Conservation (phyloP, 2,888 invertebrate species). For the Eumacrocentrus americanus region DNA sequence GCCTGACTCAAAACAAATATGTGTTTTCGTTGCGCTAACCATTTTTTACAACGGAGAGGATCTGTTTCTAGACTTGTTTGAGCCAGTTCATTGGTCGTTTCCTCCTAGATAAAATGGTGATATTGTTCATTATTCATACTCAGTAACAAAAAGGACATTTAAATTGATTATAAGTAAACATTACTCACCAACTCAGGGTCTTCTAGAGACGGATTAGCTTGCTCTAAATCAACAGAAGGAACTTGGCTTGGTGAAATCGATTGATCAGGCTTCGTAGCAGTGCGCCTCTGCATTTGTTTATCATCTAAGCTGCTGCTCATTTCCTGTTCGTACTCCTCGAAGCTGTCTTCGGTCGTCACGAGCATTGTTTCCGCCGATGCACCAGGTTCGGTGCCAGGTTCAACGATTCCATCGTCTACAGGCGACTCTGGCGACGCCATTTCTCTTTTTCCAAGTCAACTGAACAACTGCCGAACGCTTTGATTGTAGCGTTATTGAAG, state of each 20-base stretch:
- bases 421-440: constrained; percentile 49
- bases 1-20: constrained; percentile 94
- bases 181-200: constrained; percentile 33
- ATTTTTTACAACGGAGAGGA: constrained; percentile 73
- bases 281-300: constrained; percentile 63
- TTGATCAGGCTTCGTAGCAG: constrained; percentile 54
- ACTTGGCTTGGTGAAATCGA: constrained; percentile 34
- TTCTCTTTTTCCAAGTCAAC: not conserved
- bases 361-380: constrained; percentile 72
- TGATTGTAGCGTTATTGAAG: too few relatives aligned
- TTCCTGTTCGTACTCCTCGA: constrained; percentile 72
- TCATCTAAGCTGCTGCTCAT: constrained; percentile 72
- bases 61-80: constrained; percentile 65
- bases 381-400: constrained; percentile 65
- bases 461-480: too few relatives aligned
- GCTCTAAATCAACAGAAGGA: constrained; percentile 6
- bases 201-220: constrained; percentile 28
- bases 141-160: not conserved
- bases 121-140: not conserved
- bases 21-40: constrained; percentile 85
- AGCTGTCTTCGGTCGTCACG: constrained; percentile 71
- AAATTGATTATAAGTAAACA: not conserved
- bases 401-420: constrained; percentile 51
- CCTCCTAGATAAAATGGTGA: constrained; percentile 47
- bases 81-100: constrained; percentile 51